Percentiles rank a stretch among this genome's conserved stretches.
Conservation (phyloP, 1,140 invertebrate species). For the Sogatella furcifera region DNA sequence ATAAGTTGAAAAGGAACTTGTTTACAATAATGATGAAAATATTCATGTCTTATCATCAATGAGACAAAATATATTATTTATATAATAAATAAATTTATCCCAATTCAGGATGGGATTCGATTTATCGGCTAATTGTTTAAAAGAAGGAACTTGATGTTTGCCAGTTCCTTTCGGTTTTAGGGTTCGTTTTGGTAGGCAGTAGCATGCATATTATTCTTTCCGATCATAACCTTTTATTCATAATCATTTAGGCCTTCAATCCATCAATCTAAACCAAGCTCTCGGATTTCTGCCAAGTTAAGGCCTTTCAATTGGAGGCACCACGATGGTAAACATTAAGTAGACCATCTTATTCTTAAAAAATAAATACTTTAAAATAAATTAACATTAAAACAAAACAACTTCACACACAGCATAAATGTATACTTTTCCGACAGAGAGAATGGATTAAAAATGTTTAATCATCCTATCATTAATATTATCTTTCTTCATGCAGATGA, state of each 20-base stretch:
- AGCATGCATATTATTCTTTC: not conserved
- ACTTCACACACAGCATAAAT: not conserved
- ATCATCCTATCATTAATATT: not conserved
- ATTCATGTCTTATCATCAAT: not conserved
- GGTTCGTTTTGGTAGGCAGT: not conserved
- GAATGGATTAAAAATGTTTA: not conserved
- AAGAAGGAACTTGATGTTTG: not conserved
- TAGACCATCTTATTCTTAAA: not conserved
- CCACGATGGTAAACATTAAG: not conserved
- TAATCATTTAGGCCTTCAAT: not conserved
- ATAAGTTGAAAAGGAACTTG: slow-evolving; percentile 12
- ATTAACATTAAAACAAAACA: not conserved
- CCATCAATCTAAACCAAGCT: not conserved
- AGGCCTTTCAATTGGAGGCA: not conserved
- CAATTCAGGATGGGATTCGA: slow-evolving; percentile 10
- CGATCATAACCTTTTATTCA: not conserved
- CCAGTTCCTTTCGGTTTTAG: not conserved
- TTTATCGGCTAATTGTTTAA: slow-evolving; percentile 1
- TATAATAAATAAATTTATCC: not conserved
- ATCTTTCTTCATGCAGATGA: not conserved
- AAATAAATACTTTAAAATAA: slow-evolving; percentile 1
- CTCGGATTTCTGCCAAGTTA: slow-evolving; percentile 1
- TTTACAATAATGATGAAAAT: slow-evolving; percentile 13
- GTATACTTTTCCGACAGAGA: not conserved
- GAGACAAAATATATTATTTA: too few species aligned